Percentiles rank a stretch among this genome's conserved stretches.
These are phyloP conservation scores for Eolophus roseicapilla DNA, from an alignment of 2,113 vertebrate species.

Conservation along the genomic window DNA sequence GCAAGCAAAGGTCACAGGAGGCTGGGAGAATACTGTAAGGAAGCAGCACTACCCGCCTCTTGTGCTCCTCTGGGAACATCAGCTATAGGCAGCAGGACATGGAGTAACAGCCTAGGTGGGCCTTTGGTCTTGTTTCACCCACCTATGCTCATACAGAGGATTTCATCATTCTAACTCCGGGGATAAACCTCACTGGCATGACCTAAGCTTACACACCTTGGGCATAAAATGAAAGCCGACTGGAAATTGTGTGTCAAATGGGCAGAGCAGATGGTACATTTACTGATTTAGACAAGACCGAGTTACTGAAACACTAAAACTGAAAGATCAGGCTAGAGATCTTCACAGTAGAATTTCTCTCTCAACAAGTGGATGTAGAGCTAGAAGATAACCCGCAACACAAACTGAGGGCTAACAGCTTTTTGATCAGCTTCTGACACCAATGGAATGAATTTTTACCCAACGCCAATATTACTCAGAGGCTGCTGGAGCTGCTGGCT, in stretches of 20 bases:
- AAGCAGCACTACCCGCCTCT: neutral
- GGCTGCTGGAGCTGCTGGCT: neutral
- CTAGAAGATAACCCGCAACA: neutral
- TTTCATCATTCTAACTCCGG: neutral
- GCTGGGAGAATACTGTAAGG: neutral
- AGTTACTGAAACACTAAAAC: neutral
- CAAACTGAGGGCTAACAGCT: neutral
- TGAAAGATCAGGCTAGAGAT: neutral
- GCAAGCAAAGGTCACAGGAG: neutral
- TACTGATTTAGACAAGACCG: neutral
- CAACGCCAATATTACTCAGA: neutral
- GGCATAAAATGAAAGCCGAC: neutral
- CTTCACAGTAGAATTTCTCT: neutral
- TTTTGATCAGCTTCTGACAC: neutral
- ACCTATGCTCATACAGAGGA: neutral
- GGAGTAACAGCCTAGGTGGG: accelerated
- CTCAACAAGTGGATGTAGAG: neutral
- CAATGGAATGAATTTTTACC: neutral
- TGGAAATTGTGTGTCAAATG: neutral
- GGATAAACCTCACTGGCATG: neutral
- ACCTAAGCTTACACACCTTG: neutral
- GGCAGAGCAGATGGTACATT: neutral
- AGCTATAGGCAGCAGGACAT: neutral
- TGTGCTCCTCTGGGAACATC: neutral
- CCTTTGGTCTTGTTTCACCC: neutral